A percentile compares a stretch with the other conserved stretches of the same genome.
Evolutionary conservation across 2,113 vertebrate genomes (phyloP).

Genomic region (Reinhardtius hippoglossoides): DNA sequence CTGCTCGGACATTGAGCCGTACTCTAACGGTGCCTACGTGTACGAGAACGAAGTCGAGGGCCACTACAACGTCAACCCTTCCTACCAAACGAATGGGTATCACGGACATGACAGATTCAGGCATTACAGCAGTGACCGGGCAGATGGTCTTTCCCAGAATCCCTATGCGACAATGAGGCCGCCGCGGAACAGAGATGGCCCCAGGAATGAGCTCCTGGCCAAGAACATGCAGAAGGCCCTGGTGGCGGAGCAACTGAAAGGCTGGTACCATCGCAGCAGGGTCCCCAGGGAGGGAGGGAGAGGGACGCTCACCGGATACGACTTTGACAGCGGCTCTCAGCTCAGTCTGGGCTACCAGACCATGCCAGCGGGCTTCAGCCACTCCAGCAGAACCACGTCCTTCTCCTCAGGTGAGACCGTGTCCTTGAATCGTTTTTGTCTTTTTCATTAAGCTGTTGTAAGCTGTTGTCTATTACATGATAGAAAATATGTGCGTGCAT

Average conservation of each 20-base stretch:
- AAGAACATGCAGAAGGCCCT: slow-evolving; percentile 97
- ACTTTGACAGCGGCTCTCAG: slow-evolving; percentile 89
- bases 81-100: slow-evolving; percentile 86
- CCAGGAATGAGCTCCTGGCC: slow-evolving; percentile 88
- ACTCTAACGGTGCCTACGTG: slow-evolving; percentile 84
- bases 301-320: slow-evolving; percentile 83
- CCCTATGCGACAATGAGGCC: slow-evolving; percentile 92
- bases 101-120: slow-evolving; percentile 88
- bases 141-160: slow-evolving; percentile 88
- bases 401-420: slow-evolving; percentile 83
- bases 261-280: slow-evolving; percentile 95
- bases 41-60: slow-evolving; percentile 94
- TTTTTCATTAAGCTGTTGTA: background rate
- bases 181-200: slow-evolving; percentile 85
- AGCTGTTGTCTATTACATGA: background rate
- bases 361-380: slow-evolving; percentile 90
- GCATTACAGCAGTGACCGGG: slow-evolving; percentile 86
- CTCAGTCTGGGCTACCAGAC: slow-evolving; percentile 91
- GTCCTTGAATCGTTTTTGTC: background rate
- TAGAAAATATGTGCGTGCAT: background rate
- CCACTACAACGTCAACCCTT: slow-evolving; percentile 94
- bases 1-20: slow-evolving; percentile 85
- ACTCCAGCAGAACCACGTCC: slow-evolving; percentile 89
- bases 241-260: slow-evolving; percentile 94
- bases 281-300: slow-evolving; percentile 80